Percentiles rank a stretch among this genome's conserved stretches.
Evolutionary conservation across 1,140 invertebrate genomes (phyloP).

Genomic region (Euborellia annulipes): DNA sequence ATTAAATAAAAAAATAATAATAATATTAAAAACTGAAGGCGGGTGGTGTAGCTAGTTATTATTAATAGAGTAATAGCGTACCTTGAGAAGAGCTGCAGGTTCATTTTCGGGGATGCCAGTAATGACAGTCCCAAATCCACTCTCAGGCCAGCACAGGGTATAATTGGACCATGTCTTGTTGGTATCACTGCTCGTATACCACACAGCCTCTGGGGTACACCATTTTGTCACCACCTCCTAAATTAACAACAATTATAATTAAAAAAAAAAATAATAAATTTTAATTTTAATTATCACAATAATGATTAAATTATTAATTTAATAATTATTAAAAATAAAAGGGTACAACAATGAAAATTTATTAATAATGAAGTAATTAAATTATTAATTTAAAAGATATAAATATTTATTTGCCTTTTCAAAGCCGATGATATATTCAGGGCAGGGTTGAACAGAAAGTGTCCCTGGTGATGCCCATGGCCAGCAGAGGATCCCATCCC

Average conservation of each 20-base stretch:
- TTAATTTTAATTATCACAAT: too few relatives aligned
- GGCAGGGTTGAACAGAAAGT: slow-evolving; percentile 28
- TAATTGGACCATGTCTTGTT: slow-evolving; percentile 41
- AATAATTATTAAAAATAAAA: too few relatives aligned
- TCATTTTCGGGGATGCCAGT: slow-evolving; percentile 23
- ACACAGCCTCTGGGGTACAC: slow-evolving; percentile 37
- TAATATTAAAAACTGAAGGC: too few relatives aligned
- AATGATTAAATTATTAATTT: too few relatives aligned
- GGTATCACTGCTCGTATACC: slow-evolving; percentile 31
- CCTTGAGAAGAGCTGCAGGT: slow-evolving; percentile 22
- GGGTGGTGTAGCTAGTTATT: too few relatives aligned
- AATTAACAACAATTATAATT: slow-evolving; percentile 15
- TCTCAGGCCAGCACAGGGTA: slow-evolving; percentile 29
- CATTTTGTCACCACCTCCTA: slow-evolving; percentile 36
- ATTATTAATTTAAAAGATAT: slow-evolving; percentile 2
- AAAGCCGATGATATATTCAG: slow-evolving; percentile 32
- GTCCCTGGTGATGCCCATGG: slow-evolving; percentile 29
- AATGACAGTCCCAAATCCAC: slow-evolving; percentile 22
- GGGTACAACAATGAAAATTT: too few relatives aligned
- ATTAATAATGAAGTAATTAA: background rate
- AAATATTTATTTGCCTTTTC: slow-evolving; percentile 17
- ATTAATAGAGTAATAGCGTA: too few relatives aligned
- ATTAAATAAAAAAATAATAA: too few relatives aligned
- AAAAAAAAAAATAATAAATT: too few relatives aligned
- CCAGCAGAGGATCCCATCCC: slow-evolving; percentile 40